A percentile compares a stretch with the other conserved stretches of the same genome.
These are phyloP conservation scores for Suncus etruscus DNA, from an alignment of 2,113 vertebrate genomes.

Conservation along the genomic window DNA sequence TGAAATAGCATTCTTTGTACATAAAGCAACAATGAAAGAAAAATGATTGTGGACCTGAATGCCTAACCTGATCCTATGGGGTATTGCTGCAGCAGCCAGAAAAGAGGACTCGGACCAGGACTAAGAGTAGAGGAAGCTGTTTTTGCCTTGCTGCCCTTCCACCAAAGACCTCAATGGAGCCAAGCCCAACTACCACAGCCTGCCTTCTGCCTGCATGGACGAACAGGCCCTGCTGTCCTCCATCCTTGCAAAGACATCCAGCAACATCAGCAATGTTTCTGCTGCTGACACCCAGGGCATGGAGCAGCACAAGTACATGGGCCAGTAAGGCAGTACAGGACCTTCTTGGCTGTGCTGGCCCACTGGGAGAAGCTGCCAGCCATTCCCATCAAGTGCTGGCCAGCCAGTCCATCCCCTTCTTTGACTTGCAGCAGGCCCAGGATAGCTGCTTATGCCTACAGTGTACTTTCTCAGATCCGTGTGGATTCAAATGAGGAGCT, in stretches of 20 bases:
- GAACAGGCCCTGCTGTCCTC: slow-evolving; percentile 96
- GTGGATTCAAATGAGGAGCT: slow-evolving; percentile 97
- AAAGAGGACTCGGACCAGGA: slow-evolving; percentile 77
- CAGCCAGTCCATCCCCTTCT: slow-evolving; percentile 93
- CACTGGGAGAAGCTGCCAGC: slow-evolving; percentile 94
- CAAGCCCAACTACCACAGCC: slow-evolving; percentile 89
- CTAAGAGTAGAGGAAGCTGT: slow-evolving; percentile 90
- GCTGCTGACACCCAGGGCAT: slow-evolving; percentile 97
- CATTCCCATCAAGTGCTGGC: slow-evolving; percentile 98
- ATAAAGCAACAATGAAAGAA: no score
- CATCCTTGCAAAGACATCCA: slow-evolving; percentile 95
- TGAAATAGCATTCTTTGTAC: no score
- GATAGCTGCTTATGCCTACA: slow-evolving; percentile 97
- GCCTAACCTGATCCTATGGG: no score
- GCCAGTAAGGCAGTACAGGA: slow-evolving; percentile 98
- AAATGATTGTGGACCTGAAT: no score
- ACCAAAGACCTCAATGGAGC: slow-evolving; percentile 93
- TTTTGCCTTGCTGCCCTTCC: slow-evolving; percentile 92
- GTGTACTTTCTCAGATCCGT: slow-evolving; percentile 97
- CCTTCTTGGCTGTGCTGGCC: slow-evolving; percentile 93
- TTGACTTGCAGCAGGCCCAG: slow-evolving; percentile 97
- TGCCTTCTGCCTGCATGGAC: slow-evolving; percentile 92
- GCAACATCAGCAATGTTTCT: slow-evolving; percentile 97
- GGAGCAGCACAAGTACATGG: slow-evolving; percentile 99
- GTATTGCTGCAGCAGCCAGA: no score